Conservation (phyloP, 2,888 invertebrate genomes). For the Platycheirus albimanus region DNA sequence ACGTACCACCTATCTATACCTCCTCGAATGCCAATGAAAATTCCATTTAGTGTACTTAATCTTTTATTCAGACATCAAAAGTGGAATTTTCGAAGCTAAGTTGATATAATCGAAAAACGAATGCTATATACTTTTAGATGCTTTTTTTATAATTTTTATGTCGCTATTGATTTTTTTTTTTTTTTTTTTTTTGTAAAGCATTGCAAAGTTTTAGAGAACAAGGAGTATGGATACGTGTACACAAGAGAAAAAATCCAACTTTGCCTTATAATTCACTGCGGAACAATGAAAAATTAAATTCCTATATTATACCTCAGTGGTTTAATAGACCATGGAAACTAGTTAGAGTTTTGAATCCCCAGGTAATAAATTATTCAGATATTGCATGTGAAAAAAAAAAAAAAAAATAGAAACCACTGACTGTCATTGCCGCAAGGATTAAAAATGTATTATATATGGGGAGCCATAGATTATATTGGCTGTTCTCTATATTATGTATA, state of each 20-base stretch:
- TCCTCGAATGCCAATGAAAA: conserved; percentile 25
- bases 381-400: conserved; percentile 39
- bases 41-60: conserved; percentile 44
- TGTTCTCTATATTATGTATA: not conserved
- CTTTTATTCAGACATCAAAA: conserved; percentile 53
- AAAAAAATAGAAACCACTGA: conserved; percentile 39
- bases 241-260: conserved; percentile 7
- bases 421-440: conserved; percentile 66
- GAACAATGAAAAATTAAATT: conserved; percentile 67
- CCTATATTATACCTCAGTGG: conserved; percentile 38
- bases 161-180: too few relatives aligned
- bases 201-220: not conserved
- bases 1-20: not conserved
- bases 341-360: conserved; percentile 51
- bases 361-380: conserved; percentile 67
- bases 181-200: not conserved
- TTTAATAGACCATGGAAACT: conserved; percentile 62
- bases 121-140: conserved; percentile 3
- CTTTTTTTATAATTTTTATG: not conserved
- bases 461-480: conserved; percentile 51
- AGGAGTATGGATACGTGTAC: not conserved
- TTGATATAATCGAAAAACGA: conserved; percentile 47
- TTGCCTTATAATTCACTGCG: conserved; percentile 24
- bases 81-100: conserved; percentile 38
- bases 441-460: conserved; percentile 59